Conservation (phyloP, 1,140 invertebrate species). For the Drosophila paulistorum region DNA sequence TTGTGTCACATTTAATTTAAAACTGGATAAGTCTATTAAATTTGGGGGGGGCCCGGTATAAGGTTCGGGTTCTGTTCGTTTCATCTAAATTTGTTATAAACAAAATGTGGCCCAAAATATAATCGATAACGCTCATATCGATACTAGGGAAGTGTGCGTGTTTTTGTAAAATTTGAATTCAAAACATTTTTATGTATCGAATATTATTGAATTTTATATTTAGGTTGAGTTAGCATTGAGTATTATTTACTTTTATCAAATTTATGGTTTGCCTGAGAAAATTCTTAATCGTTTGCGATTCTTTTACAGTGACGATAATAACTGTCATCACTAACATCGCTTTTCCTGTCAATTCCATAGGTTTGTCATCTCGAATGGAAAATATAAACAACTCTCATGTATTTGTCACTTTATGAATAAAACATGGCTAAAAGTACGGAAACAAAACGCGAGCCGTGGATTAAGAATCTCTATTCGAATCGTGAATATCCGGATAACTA, state of each 20-base stretch:
- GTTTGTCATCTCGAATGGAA: conserved; percentile 10
- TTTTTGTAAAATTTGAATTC: not conserved
- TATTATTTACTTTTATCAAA: too few relatives aligned
- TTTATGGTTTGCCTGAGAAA: too few relatives aligned
- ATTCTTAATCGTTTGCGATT: too few relatives aligned
- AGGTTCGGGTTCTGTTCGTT: not conserved
- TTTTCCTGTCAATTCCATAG: not conserved
- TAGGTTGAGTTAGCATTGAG: too few relatives aligned
- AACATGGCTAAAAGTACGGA: conserved; percentile 54
- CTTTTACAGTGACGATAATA: not conserved
- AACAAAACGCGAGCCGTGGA: conserved; percentile 85
- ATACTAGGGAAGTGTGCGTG: not conserved
- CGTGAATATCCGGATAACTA: conserved; percentile 95
- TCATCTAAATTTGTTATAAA: conserved; percentile 18
- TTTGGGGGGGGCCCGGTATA: conserved; percentile 8
- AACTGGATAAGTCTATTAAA: not conserved
- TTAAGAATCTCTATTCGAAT: conserved; percentile 95
- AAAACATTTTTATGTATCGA: too few relatives aligned
- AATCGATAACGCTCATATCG: not conserved
- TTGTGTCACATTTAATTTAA: conserved; percentile 12
- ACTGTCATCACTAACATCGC: conserved; percentile 1
- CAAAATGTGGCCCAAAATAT: conserved; percentile 9
- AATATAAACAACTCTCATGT: conserved; percentile 37
- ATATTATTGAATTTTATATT: too few relatives aligned
- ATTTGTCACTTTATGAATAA: conserved; percentile 2